Evolutionary conservation across 2,797 vertebrate species (phyloP).

Genomic region (Spizella passerina): DNA sequence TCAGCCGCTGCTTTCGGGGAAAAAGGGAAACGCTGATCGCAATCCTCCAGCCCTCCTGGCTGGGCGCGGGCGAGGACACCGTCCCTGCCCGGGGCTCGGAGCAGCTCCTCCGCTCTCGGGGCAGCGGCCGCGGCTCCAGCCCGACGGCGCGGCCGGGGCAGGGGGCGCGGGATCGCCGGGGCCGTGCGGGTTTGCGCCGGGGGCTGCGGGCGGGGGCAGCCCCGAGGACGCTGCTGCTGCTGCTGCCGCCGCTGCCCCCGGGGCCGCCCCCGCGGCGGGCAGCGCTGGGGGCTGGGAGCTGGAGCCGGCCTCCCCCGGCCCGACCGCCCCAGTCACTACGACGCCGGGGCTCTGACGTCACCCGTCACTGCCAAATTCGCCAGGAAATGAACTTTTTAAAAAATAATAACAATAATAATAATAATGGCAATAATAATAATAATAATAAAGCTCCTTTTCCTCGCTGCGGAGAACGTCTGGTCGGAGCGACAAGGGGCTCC

Average conservation of each 20-base stretch:
- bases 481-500: not conserved
- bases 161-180: not conserved
- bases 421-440: constrained; percentile 35
- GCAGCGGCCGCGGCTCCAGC: not conserved
- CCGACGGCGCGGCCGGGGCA: not conserved
- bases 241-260: not conserved
- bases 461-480: not conserved
- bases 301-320: constrained; percentile 71
- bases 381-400: constrained; percentile 77
- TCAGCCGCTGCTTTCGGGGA: not conserved
- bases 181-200: not conserved
- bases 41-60: not conserved
- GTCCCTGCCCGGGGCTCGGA: not conserved
- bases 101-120: too few relatives aligned
- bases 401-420: constrained; percentile 30
- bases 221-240: not conserved
- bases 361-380: constrained; percentile 72
- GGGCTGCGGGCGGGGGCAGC: not conserved
- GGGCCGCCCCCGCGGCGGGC: not conserved
- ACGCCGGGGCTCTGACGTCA: constrained; percentile 89
- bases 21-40: not conserved
- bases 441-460: constrained; percentile 1
- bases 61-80: not conserved
- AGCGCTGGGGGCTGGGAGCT: not conserved
- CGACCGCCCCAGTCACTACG: constrained; percentile 83